These are phyloP conservation scores for Homarus gammarus DNA, from an alignment of 2,888 invertebrate species.

Conservation along the genomic window DNA sequence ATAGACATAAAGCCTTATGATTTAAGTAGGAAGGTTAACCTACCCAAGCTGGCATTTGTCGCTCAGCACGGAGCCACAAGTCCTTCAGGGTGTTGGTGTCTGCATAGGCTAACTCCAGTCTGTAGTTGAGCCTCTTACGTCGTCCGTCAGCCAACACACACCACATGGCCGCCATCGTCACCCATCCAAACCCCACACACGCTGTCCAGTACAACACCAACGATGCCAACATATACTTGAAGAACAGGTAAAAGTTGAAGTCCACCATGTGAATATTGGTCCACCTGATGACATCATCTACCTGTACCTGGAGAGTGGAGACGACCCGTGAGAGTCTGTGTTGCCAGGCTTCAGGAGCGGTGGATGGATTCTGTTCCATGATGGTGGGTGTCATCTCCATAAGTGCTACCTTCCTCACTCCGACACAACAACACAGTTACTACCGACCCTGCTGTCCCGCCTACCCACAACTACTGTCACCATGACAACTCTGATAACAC, in stretches of 20 bases:
- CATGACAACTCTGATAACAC: too few species aligned
- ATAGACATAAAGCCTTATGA: too few species aligned
- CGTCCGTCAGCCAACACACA: not conserved
- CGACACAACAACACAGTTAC: too few species aligned
- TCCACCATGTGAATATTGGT: not conserved
- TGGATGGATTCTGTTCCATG: too few species aligned
- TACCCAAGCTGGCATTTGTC: not conserved
- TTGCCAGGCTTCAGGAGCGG: too few species aligned
- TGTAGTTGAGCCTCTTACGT: not conserved
- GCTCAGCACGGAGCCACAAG: not conserved
- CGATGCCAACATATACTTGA: not conserved
- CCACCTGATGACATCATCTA: not conserved
- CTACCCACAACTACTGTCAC: too few species aligned
- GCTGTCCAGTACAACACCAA: not conserved
- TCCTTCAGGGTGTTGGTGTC: not conserved
- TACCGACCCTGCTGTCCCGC: too few species aligned
- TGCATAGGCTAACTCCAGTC: not conserved
- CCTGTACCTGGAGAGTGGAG: too few species aligned
- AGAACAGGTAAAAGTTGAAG: constrained; percentile 19
- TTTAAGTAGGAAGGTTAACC: too few species aligned
- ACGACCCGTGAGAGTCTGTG: too few species aligned
- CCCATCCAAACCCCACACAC: not conserved
- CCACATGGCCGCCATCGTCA: not conserved
- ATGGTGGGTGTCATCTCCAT: too few species aligned
- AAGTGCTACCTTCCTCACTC: too few species aligned